Base-by-base conservation (phyloP, 92 coral and sea anemone genomes). In the Montipora capitata region DNA sequence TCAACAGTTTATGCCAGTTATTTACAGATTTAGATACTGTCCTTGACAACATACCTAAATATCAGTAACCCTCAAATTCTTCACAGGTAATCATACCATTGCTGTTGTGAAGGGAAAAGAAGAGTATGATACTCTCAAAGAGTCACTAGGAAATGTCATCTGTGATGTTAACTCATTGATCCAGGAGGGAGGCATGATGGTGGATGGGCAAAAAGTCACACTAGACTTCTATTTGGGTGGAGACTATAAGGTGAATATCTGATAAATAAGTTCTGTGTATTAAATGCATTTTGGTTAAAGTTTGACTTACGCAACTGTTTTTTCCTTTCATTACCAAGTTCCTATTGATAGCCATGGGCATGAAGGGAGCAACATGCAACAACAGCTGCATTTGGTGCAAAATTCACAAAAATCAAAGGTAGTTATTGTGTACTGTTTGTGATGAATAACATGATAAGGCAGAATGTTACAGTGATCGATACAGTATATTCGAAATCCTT, bases 371-470 rank as follows among this genome's bases (percentile, higher is more conserved):
- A 39, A 87, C 86, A 2, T 72, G 81, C 51, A 87, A 87, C 79
- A 80, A 80, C 86, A 79, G 86, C 48, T 87, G 86, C 54, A 87
- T 87, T 56, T 87, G 91, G 86, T 87, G 86, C 58, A 52, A 78
- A 49, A 54, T 87, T 35, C 57, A 78, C 52, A 87, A 87, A 61
- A 71, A 79, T 67, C 78, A 87, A 6, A 71, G 91, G 91, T 78
- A 79, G 58, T 44, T 11, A 40, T 44, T 44, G 35, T 62, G 35
- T 44, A 44, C 5, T 44, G 51, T 44, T 44, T 44, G 51, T 44
- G 51, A 44, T 44, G 51, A 44, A 44, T 44, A 44, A 44, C 51
- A 44, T 44, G 51, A 44, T 44, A 1, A 44, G 51, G 51, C 51
- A 44, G 1, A 44, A 44, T 44, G 51, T 44, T 44, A 44, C 51